phyloP scores from a whole-genome alignment of 2,797 vertebrate genomes.

The Lateolabrax maculatus region DNA sequence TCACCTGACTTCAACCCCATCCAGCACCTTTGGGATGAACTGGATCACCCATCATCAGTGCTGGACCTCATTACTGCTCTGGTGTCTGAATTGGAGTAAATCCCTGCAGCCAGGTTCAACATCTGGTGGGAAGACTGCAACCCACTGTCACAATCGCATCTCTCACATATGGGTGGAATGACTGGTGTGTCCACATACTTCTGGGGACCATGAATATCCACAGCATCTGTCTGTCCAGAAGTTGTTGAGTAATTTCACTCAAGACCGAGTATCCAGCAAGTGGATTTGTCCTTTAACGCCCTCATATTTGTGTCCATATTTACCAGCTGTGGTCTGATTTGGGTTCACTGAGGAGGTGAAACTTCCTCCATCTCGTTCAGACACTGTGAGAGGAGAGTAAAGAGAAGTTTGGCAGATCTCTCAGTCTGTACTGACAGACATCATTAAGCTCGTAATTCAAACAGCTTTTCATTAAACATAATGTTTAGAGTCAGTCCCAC shows the following conservation, averaged over 20 bases:
- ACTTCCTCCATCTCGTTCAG: neutral
- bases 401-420: conserved; percentile 8
- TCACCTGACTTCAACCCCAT: no score
- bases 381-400: neutral
- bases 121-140: no score
- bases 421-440: conserved; percentile 1
- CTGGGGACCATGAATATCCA: neutral
- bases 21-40: no score
- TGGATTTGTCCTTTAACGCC: neutral
- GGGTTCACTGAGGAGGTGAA: neutral
- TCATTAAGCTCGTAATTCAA: conserved; percentile 23
- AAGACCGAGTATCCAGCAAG: no score
- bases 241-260: neutral
- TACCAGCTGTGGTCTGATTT: neutral
- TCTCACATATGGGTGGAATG: no score
- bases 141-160: no score
- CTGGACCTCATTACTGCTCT: no score
- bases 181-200: neutral
- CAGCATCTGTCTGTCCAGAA: neutral
- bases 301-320: neutral
- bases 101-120: no score
- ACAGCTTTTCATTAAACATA: neutral
- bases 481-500: conserved; percentile 15
- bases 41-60: no score
- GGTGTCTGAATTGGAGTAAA: no score